Conservation (phyloP, 2,888 invertebrate species). For the Melinaea menophilus region DNA sequence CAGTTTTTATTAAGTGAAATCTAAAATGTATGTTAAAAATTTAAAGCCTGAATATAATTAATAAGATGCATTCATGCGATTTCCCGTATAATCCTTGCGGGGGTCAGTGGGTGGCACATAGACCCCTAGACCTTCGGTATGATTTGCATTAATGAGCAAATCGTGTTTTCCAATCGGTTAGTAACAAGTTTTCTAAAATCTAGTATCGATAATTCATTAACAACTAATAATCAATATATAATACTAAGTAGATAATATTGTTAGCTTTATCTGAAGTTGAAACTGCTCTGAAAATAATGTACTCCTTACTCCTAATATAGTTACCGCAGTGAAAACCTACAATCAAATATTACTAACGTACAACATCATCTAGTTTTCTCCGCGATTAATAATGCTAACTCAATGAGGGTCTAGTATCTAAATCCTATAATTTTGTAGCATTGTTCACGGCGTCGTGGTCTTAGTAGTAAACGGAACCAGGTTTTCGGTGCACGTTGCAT, state of each 20-base stretch:
- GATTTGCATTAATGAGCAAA: conserved; percentile 69
- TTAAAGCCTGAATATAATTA: conserved; percentile 7
- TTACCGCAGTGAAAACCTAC: conserved; percentile 10
- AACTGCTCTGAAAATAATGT: too few species aligned
- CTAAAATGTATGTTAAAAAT: too few species aligned
- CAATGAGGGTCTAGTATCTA: conserved; percentile 61
- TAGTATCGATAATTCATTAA: too few species aligned
- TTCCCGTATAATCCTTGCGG: conserved; percentile 45
- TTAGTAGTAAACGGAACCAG: conserved; percentile 48
- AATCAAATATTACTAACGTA: conserved; percentile 40
- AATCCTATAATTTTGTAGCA: conserved; percentile 70
- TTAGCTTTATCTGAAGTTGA: too few species aligned
- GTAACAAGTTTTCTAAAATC: background rate
- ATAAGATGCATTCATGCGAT: conserved; percentile 22
- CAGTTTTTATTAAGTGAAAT: background rate
- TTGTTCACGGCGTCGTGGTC: conserved; percentile 49
- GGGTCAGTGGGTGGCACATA: conserved; percentile 69
- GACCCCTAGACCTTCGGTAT: conserved; percentile 38
- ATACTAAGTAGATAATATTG: too few species aligned
- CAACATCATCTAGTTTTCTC: conserved; percentile 64
- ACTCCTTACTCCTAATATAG: too few species aligned
- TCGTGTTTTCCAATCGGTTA: conserved; percentile 54
- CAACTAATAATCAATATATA: too few species aligned
- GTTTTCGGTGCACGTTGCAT: conserved; percentile 66
- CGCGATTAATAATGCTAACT: conserved; percentile 70